Evolutionary conservation across 2,113 vertebrate genomes (phyloP), one percentile per base, ranked within the genome.

Genomic region (Crotalus helleri): DNA sequence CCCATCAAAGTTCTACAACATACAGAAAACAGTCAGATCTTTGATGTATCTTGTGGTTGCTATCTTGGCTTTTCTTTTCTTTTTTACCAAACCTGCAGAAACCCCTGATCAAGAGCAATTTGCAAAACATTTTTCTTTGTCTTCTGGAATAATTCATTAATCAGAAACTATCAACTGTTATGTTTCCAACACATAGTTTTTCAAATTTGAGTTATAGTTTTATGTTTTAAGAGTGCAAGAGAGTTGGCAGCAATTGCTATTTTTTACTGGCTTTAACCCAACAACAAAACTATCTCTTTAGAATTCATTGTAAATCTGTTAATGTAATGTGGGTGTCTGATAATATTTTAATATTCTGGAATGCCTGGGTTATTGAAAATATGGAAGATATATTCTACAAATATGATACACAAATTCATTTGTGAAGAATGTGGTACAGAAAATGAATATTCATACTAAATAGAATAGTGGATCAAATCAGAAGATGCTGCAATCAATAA

Each of bases 161-260:
- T 74, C 26, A 69, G 58, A 61, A 92, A 91, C 13, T 11, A 91
- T 94, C 46, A 19, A 10, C 5, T 5, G n/a, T 33, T 92, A 29
- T 95, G 94, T 92, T 1, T 94, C 17, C 5, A 61, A 12, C 39
- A 4, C 46, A 59, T 26, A 17, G 39, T 85, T 94, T 95, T 93
- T 33, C 87, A 91, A 94, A 55, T 49, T 0, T 54, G 92, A 95
- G 3, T 93, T 69, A 44, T 88, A 33, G 3, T 24, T 94, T 94
- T 92, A 91, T 93, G 94, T 15, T 93, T 54, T 58, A 91, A 90
- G 91, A 97, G 96, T 91, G 85, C 7, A 95, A 44, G 92, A 64
- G 13, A 92, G 9, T 93, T 91, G 46, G 49, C 90, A 61, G 93
- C 93, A 91, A 74, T 92, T 54, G 92, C 55, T 93, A 92, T 13